phyloP scores from a whole-genome alignment of 1,140 invertebrate genomes.

The Cherax destructor region DNA sequence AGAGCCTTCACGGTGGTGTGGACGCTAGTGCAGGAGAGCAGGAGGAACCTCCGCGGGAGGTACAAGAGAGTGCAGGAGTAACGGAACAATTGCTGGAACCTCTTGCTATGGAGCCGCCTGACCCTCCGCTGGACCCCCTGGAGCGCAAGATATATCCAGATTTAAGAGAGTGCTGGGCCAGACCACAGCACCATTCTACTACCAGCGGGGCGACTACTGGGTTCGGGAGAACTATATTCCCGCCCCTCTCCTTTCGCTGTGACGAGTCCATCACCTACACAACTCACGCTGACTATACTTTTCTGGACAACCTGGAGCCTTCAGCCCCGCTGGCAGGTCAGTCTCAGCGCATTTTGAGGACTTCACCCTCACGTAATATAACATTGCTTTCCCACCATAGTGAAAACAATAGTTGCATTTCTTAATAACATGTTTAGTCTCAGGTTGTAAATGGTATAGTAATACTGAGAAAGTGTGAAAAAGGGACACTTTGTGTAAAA shows the following conservation, averaged over 20 bases:
- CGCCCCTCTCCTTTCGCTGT: slow-evolving; percentile 78
- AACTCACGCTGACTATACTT: slow-evolving; percentile 93
- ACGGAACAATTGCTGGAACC: slow-evolving; percentile 57
- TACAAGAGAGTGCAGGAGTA: slow-evolving; percentile 69
- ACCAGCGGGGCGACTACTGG: slow-evolving; percentile 91
- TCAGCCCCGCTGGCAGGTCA: slow-evolving; percentile 75
- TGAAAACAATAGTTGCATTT: too few species aligned
- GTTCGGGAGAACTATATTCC: slow-evolving; percentile 91
- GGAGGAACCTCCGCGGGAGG: slow-evolving; percentile 68
- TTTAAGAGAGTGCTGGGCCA: slow-evolving; percentile 53
- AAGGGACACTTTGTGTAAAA: too few species aligned
- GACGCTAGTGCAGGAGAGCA: slow-evolving; percentile 31
- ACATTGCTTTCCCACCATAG: too few species aligned
- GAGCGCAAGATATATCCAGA: slow-evolving; percentile 68
- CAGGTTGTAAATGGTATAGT: too few species aligned
- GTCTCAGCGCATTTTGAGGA: too few species aligned
- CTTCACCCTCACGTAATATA: too few species aligned
- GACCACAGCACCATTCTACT: slow-evolving; percentile 43
- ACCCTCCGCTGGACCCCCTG: slow-evolving; percentile 65
- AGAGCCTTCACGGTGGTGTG: neutral
- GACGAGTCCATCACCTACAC: slow-evolving; percentile 93
- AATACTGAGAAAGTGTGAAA: too few species aligned
- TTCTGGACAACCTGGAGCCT: slow-evolving; percentile 91
- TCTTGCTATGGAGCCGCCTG: slow-evolving; percentile 57
- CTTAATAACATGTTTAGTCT: too few species aligned